These are phyloP conservation scores for Anguilla anguilla DNA, from an alignment of 2,797 vertebrate species.

Conservation along the genomic window DNA sequence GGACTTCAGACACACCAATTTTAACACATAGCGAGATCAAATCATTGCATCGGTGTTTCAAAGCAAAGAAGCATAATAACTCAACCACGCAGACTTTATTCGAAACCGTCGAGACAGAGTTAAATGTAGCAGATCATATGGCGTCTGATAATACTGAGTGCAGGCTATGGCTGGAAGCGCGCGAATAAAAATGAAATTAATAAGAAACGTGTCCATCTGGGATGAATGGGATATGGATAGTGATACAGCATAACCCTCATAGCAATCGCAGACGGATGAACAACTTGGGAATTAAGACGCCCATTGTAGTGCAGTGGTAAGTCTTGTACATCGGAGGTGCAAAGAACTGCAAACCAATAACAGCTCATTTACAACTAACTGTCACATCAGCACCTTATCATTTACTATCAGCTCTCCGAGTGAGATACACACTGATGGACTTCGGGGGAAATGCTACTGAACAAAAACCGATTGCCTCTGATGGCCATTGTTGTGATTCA, in stretches of 20 bases:
- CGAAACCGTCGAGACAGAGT: not conserved
- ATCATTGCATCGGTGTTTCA: not conserved
- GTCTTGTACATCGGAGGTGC: slow-evolving; percentile 20
- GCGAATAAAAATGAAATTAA: slow-evolving; percentile 25
- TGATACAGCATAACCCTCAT: slow-evolving; percentile 18
- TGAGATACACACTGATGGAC: not conserved
- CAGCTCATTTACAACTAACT: slow-evolving; percentile 14
- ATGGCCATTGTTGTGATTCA: not conserved
- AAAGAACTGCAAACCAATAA: slow-evolving; percentile 7
- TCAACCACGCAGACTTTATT: not conserved
- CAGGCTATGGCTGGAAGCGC: slow-evolving; percentile 6
- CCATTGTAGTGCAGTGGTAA: slow-evolving; percentile 39
- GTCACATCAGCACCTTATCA: not conserved
- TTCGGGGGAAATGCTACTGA: not conserved
- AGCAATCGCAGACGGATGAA: slow-evolving; percentile 13
- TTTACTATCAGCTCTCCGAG: not conserved
- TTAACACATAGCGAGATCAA: not conserved
- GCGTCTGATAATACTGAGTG: not conserved
- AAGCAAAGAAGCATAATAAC: slow-evolving; percentile 3
- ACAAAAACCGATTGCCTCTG: not conserved
- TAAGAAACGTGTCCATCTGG: slow-evolving; percentile 12
- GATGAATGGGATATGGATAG: slow-evolving; percentile 20
- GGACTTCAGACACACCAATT: not conserved
- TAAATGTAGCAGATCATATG: not conserved
- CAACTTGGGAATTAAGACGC: not conserved